These are phyloP conservation scores for Salminus brasiliensis DNA, from an alignment of 2,113 vertebrate genomes.

Conservation along the genomic window DNA sequence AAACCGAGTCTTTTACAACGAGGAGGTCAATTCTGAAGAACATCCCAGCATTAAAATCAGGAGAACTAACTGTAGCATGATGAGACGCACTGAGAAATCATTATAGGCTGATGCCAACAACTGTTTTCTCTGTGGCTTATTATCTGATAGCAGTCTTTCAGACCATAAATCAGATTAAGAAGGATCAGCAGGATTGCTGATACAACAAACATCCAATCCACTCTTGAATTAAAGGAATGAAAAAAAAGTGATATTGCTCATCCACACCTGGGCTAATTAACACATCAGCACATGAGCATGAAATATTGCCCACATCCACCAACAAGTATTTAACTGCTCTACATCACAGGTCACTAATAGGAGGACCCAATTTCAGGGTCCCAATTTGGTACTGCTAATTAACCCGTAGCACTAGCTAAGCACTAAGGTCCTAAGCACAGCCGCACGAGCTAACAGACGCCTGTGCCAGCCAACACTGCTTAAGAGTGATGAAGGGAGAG, in stretches of 20 bases:
- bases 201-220: background rate
- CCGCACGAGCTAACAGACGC: too few species aligned
- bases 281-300: background rate
- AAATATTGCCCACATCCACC: background rate
- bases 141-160: background rate
- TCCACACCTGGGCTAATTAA: background rate
- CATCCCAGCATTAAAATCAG: background rate
- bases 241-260: background rate
- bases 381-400: too few species aligned
- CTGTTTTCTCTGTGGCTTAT: background rate
- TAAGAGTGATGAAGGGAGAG: too few species aligned
- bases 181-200: background rate
- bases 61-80: background rate
- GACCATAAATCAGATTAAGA: conserved; percentile 5
- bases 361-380: too few species aligned
- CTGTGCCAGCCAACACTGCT: too few species aligned
- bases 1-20: background rate
- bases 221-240: background rate
- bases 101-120: background rate
- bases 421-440: too few species aligned
- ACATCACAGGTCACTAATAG: too few species aligned
- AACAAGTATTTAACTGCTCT: background rate
- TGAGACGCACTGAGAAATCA: background rate
- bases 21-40: background rate
- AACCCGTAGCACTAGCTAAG: too few species aligned